These are phyloP conservation scores for Sturnira hondurensis DNA, from an alignment of 2,113 vertebrate species.

Conservation along the genomic window DNA sequence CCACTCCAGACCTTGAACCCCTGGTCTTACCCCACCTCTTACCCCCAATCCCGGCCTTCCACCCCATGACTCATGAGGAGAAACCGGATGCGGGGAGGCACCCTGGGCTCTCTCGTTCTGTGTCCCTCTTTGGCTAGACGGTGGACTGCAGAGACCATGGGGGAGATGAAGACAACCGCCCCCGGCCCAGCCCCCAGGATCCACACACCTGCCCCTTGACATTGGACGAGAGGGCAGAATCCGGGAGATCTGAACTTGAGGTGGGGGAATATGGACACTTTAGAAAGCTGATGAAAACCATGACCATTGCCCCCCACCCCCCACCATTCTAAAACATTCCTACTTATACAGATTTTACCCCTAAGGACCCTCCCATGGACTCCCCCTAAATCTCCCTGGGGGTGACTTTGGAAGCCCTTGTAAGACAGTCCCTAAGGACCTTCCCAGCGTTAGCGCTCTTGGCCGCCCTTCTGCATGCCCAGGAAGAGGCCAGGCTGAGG, in stretches of 20 bases:
- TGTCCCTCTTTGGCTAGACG: neutral
- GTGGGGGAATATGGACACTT: neutral
- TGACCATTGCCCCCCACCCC: no score
- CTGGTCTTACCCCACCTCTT: neutral
- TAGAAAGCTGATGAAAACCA: neutral
- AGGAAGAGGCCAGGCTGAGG: neutral
- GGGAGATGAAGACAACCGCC: neutral
- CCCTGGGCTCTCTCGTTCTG: neutral
- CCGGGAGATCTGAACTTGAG: neutral
- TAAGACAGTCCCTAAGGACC: neutral
- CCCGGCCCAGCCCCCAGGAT: no score
- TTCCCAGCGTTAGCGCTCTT: neutral
- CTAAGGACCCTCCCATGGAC: neutral
- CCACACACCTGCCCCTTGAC: neutral
- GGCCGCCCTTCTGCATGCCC: fast-evolving
- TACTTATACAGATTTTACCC: neutral
- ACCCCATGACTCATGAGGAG: neutral
- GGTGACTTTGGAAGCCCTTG: neutral
- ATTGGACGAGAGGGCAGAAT: neutral
- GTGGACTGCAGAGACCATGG: neutral
- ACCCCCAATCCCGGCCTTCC: fast-evolving
- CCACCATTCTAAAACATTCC: neutral
- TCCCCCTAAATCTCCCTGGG: neutral
- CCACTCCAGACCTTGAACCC: neutral
- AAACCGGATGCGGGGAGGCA: fast-evolving